Conservation (phyloP, 2,113 vertebrate genomes). For the Melanocharis versteri region DNA sequence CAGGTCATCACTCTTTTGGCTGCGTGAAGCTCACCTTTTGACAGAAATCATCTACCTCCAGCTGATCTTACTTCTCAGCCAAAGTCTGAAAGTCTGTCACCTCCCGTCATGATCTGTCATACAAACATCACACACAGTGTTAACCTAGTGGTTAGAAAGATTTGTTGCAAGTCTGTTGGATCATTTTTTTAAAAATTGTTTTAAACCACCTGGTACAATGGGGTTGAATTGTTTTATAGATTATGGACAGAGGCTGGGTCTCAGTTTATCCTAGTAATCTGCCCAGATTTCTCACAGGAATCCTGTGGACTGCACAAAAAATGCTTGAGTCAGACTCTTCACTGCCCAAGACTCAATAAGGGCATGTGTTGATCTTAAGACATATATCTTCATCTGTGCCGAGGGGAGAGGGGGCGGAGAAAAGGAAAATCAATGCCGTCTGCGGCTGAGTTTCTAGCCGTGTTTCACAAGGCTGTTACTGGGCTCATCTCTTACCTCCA, state of each 20-base stretch:
- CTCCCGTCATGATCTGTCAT: conserved; percentile 15
- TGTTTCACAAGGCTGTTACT: background rate
- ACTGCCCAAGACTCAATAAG: conserved; percentile 22
- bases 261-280: conserved; percentile 31
- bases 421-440: background rate
- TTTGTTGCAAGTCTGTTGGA: background rate
- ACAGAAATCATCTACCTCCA: conserved; percentile 47
- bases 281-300: background rate
- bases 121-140: background rate
- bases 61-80: conserved; percentile 23
- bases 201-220: background rate
- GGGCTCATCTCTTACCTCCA: background rate
- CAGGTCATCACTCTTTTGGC: conserved; percentile 14
- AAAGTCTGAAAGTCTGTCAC: conserved; percentile 37
- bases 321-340: conserved; percentile 34
- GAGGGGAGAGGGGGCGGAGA: background rate
- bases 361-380: conserved; percentile 13
- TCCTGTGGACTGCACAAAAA: background rate
- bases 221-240: background rate
- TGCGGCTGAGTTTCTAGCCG: conserved; percentile 14
- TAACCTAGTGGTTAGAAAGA: conserved; percentile 27
- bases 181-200: background rate
- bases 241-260: background rate
- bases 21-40: background rate
- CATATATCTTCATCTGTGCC: conserved; percentile 4